Base-by-base conservation (phyloP, 2,797 vertebrate species). In the Microcaecilia unicolor region DNA sequence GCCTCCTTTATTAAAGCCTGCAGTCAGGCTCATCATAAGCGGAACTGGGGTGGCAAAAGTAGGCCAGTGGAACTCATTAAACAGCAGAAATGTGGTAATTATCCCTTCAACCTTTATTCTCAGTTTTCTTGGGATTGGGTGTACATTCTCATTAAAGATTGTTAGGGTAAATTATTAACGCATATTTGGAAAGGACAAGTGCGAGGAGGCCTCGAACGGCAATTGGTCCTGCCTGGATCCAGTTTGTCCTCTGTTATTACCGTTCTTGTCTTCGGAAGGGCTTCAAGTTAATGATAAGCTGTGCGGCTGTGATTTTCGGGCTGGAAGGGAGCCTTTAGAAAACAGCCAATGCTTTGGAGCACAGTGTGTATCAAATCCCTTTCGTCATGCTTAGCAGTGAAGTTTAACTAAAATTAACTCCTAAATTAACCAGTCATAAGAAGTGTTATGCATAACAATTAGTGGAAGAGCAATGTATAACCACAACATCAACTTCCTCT, bases 161-260 rank as follows among this genome's bases (percentile, higher is more conserved):
- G n/a, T 15, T 18, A 31, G 15, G 33, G 11, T 0, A 10, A 31
- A 31, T 28, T 0, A 1, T 48, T 48, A 44, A 34, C 0, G 0
- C 3, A 11, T 18, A 0, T 30, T 13, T 37, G 27, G 39, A 44
- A 29, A 14, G 10, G 10, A 18, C 1, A 4, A 16, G 10, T 2
- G 3, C 1, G 2, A 28, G 1, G 34, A 14, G 28, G 38, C 6
- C 2, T 0, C 1, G n/a, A n/a, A 18, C 28, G 17, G 31, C 23
- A 29, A 32, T 29, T 23, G 22, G 22, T 16, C 11, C 25, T 22
- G 14, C 5, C 3, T 11, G 7, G 41, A 32, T 28, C 31, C 18
- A 12, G 10, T 21, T 13, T 1, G 15, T 9, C 0, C 14, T 12
- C 1, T 1, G 1, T 37, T 26, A 21, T 1, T 1, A 1, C 16